Base-by-base conservation (phyloP, 2,113 vertebrate genomes). In the Acanthochromis polyacanthus region DNA sequence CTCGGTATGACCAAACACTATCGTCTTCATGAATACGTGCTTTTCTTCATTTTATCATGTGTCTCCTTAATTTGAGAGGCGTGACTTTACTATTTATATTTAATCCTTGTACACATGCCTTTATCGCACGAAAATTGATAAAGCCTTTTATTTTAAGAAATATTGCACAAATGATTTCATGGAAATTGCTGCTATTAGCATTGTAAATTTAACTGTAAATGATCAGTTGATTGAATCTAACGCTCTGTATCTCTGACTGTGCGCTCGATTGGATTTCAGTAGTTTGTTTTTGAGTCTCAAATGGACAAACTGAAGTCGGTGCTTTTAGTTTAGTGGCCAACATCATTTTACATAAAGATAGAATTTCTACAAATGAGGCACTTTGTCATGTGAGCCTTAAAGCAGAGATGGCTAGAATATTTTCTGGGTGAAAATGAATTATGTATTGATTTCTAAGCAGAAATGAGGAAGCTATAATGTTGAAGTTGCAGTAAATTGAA, bases 161-260 rank as follows among this genome's bases (percentile, higher is more conserved):
- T 87, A 60, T 92, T 93, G 92, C 93, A 93, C 92, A 91, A 74
- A 75, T 86, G 62, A 89, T 91, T 86, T 40, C 22, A 71, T 80
- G 80, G 58, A 78, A 88, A 85, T 85, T 80, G 91, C 86, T 93
- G 92, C 92, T 93, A 90, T 82, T 77, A 78, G 73, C 83, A 52
- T 82, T 87, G 82, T 90, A 84, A 85, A 86, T 85, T 68, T 50
- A 75, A 46, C 64, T 90, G 81, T 90, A 81, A 75, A 85, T 69
- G 55, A 89, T 75, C 45, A 0, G 4, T 14, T 30, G 78, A 81
- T 82, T 76, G 40, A 55, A 67, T 83, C 61, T 55, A 56, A 64
- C 58, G 46, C 53, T 67, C 71, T 25, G 10, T 43, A n/a, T 81
- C 46, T 80, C 81, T 48, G 38, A 22, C 51, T 80, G 64, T 79